These are phyloP conservation scores for Pontoporia blainvillei DNA, from an alignment of 2,113 vertebrate species.

Conservation along the genomic window DNA sequence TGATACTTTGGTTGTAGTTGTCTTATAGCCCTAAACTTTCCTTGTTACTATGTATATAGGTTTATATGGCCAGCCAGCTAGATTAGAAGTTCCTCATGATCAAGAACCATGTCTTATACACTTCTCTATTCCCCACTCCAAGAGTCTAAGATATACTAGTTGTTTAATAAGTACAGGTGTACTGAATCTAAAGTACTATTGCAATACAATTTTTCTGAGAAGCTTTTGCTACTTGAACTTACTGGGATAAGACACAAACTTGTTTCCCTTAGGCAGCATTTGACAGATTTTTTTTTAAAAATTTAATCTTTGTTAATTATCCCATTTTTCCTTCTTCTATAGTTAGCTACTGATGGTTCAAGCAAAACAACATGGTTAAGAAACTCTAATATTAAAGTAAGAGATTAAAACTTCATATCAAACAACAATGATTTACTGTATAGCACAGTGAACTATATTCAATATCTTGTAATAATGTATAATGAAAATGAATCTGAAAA, in stretches of 20 bases:
- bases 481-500: neutral
- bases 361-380: neutral
- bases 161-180: neutral
- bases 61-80: neutral
- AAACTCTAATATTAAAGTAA: neutral
- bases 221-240: neutral
- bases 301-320: neutral
- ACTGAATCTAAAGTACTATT: neutral
- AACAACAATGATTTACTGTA: neutral
- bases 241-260: neutral
- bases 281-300: neutral
- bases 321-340: neutral
- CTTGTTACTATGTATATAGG: neutral
- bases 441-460: neutral
- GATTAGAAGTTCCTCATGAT: neutral
- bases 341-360: neutral
- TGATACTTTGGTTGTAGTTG: neutral
- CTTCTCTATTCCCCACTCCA: neutral
- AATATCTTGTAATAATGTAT: too few species aligned
- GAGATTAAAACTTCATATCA: neutral
- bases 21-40: neutral
- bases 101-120: neutral
- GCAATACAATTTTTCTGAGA: neutral
- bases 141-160: neutral
- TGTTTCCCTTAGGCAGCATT: neutral